phyloP scores from a whole-genome alignment of 2,888 invertebrate genomes.

The Bombylius discolor region DNA sequence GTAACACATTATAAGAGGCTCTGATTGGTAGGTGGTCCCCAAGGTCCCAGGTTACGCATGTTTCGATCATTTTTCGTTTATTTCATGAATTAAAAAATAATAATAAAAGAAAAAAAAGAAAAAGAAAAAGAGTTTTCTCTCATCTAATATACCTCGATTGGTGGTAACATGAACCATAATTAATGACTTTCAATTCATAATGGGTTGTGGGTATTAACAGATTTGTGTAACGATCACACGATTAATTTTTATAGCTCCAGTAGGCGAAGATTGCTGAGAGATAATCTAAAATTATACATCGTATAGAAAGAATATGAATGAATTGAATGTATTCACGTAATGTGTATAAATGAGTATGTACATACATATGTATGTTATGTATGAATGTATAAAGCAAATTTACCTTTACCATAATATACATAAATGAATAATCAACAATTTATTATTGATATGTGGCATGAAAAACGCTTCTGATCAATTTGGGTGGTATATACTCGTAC shows the following conservation, averaged over 20 bases:
- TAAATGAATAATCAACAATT: not conserved
- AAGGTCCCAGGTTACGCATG: conserved; percentile 3
- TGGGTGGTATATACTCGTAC: not conserved
- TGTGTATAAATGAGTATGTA: not conserved
- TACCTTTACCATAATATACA: too few species aligned
- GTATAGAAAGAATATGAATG: too few species aligned
- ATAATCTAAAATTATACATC: not conserved
- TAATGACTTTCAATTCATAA: conserved; percentile 8
- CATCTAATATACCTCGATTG: conserved; percentile 1
- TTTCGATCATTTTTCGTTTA: conserved; percentile 4
- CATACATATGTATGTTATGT: too few species aligned
- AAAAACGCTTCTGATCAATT: not conserved
- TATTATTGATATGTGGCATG: not conserved
- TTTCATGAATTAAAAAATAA: not conserved
- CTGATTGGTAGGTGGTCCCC: conserved; percentile 12
- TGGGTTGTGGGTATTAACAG: conserved; percentile 10
- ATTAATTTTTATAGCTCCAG: conserved; percentile 7
- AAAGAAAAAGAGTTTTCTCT: not conserved
- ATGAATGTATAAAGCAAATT: too few species aligned
- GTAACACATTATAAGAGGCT: not conserved
- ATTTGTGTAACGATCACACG: conserved; percentile 9
- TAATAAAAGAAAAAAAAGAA: too few species aligned
- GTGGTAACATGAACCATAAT: conserved; percentile 10
- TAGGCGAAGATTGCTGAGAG: not conserved
- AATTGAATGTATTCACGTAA: not conserved